Percentiles rank a stretch among this genome's conserved stretches.
phyloP scores from a whole-genome alignment of 2,797 vertebrate species.

The Argyrosomus regius region DNA sequence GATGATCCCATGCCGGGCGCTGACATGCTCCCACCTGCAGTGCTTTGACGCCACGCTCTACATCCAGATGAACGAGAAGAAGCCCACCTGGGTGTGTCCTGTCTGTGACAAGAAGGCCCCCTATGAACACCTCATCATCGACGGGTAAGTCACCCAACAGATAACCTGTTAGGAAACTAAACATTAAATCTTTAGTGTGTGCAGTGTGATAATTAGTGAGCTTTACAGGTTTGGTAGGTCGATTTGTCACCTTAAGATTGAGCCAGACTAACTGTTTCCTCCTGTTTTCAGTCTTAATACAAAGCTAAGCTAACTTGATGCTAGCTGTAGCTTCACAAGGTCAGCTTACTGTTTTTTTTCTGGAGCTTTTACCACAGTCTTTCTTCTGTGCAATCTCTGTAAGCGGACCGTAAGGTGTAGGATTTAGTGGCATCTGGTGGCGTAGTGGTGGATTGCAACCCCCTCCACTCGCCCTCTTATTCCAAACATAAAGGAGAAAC shows the following conservation, averaged over 20 bases:
- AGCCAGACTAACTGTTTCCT: neutral
- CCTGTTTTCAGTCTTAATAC: neutral
- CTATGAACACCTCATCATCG: slow-evolving; percentile 98
- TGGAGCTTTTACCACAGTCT: no score
- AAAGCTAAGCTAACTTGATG: neutral
- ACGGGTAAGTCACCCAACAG: slow-evolving; percentile 86
- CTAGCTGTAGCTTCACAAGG: neutral
- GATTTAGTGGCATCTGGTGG: neutral
- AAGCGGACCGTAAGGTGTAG: no score
- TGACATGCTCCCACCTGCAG: slow-evolving; percentile 98
- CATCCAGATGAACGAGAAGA: slow-evolving; percentile 99
- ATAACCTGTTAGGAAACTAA: neutral
- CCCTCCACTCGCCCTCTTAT: no score
- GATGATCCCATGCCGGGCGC: slow-evolving; percentile 94
- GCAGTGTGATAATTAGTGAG: neutral
- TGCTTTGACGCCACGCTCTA: slow-evolving; percentile 98
- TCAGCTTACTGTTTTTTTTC: no score
- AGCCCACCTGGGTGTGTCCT: slow-evolving; percentile 98
- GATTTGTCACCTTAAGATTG: neutral
- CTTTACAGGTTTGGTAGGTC: neutral
- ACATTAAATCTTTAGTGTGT: neutral
- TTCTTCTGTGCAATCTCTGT: no score
- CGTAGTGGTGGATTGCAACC: neutral
- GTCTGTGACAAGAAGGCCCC: slow-evolving; percentile 98
- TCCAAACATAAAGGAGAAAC: no score